Percentiles rank a stretch among this genome's conserved stretches.
Evolutionary conservation across 2,888 invertebrate genomes (phyloP).

Genomic region (Onthophagus sagittarius): DNA sequence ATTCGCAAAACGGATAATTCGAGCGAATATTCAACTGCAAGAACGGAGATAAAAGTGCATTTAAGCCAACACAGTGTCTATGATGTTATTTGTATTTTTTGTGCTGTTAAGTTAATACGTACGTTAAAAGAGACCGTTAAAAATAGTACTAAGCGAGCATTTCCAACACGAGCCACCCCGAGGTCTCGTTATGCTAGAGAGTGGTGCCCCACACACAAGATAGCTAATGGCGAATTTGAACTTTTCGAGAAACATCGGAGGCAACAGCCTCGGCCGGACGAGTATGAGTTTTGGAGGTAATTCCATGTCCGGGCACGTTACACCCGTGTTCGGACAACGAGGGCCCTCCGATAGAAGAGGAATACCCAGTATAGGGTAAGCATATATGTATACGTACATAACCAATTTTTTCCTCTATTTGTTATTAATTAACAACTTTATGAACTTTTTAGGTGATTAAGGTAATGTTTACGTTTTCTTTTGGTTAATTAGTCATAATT

Average conservation of each 20-base stretch:
- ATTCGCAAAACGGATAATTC: background rate
- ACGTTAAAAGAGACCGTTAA: slow-evolving; percentile 7
- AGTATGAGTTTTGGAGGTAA: slow-evolving; percentile 63
- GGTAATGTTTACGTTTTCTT: background rate
- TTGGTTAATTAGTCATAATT: background rate
- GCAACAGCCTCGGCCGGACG: slow-evolving; percentile 65
- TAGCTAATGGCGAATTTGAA: slow-evolving; percentile 91
- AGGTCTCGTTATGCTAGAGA: slow-evolving; percentile 45
- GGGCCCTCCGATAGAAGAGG: slow-evolving; percentile 74
- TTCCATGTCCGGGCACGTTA: slow-evolving; percentile 72
- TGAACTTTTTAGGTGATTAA: background rate
- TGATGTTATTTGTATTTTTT: slow-evolving; percentile 41
- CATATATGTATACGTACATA: background rate
- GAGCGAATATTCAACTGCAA: slow-evolving; percentile 26
- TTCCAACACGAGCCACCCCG: slow-evolving; percentile 2
- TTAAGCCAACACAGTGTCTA: slow-evolving; percentile 34
- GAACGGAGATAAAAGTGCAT: slow-evolving; percentile 36
- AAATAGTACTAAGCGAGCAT: slow-evolving; percentile 20
- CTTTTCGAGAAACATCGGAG: slow-evolving; percentile 83
- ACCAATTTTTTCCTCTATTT: no score
- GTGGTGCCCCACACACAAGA: slow-evolving; percentile 40
- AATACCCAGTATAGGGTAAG: slow-evolving; percentile 51
- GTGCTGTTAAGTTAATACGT: slow-evolving; percentile 35
- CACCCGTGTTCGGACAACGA: slow-evolving; percentile 77
- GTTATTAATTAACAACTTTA: no score